phyloP scores from a whole-genome alignment of 2,797 vertebrate genomes.

The Okamejei kenojei region DNA sequence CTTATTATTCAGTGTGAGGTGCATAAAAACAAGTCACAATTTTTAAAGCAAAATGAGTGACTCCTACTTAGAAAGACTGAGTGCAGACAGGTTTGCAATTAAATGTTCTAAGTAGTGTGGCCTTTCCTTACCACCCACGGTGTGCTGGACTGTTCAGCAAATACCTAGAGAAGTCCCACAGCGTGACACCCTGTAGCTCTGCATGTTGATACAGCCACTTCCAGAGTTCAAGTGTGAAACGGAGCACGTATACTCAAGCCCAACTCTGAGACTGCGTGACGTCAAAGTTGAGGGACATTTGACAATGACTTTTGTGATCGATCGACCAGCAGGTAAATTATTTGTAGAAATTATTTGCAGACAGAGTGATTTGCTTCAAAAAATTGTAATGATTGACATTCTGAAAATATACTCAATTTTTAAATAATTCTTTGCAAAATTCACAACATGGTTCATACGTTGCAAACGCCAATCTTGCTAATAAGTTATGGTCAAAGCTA shows the following conservation, averaged over 20 bases:
- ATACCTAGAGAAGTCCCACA: background rate
- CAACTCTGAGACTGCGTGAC: background rate
- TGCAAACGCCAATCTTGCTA: constrained; percentile 22
- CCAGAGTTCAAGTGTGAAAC: background rate
- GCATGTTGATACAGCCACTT: constrained; percentile 2
- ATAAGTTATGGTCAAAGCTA: constrained; percentile 13
- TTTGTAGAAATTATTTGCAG: background rate
- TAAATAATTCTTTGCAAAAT: background rate
- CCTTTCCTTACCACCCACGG: constrained; percentile 1
- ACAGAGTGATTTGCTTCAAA: background rate
- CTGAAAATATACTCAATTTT: background rate
- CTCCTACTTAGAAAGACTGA: background rate
- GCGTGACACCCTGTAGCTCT: background rate
- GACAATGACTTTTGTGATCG: background rate
- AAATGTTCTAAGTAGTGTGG: background rate
- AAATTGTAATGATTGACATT: constrained; percentile 9
- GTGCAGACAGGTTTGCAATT: constrained; percentile 18
- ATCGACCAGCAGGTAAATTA: background rate
- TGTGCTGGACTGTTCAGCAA: constrained; percentile 20
- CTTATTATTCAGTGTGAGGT: background rate
- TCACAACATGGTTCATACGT: background rate
- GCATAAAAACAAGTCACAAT: background rate
- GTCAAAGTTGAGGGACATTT: constrained; percentile 11
- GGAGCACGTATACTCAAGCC: background rate
- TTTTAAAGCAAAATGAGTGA: background rate